Evolutionary conservation across 2,113 vertebrate genomes (phyloP), one percentile per base, ranked within the genome.

Genomic region (Chionodraco myersi): DNA sequence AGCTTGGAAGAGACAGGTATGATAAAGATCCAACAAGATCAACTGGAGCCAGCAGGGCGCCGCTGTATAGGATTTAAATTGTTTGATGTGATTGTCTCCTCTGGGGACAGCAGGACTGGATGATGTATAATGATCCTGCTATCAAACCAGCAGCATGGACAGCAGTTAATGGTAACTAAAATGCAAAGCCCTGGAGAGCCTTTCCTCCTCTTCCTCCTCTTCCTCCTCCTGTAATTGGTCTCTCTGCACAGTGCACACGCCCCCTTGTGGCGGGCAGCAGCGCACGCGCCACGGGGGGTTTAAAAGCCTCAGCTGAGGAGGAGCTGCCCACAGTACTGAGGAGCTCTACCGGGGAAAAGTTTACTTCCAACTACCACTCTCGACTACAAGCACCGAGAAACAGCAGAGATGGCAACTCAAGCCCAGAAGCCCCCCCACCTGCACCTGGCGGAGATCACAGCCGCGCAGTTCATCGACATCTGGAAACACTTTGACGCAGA

Each of bases 401-500:
- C 54, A 15, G 61, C 75, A 84, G 90, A 90, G 77, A 97, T 97
- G 96, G 96, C 96, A 78, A 92, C 94, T 80, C 95, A 96, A 84
- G 71, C 85, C 11, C 95, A 96, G 90, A 95, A 97, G 79, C 95
- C 96, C 23, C 95, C 96, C 11, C 90, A 86, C 15, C 96, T 99
- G 86, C 96, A 97, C 91, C 95, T 97, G 93, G 96, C 96, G 3
- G 97, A 98, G 92, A 94, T 99, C 90, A 98, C 97, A 51, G 97
- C 98, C 0, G 92, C 95, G 74, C 97, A 99, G 94, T 99, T 99
- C 94, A 94, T 97, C 92, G 97, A 97, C 85, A 97, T 99, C 91
- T 99, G 98, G 98, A 96, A 96, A 69, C 97, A 97, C 83, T 99
- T 96, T 79, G 98, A 99, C 51, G 87, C 95, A 58, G 97, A 98